Evolutionary conservation across 1,140 invertebrate genomes (phyloP).

Genomic region (Acromyrmex echinatior): DNA sequence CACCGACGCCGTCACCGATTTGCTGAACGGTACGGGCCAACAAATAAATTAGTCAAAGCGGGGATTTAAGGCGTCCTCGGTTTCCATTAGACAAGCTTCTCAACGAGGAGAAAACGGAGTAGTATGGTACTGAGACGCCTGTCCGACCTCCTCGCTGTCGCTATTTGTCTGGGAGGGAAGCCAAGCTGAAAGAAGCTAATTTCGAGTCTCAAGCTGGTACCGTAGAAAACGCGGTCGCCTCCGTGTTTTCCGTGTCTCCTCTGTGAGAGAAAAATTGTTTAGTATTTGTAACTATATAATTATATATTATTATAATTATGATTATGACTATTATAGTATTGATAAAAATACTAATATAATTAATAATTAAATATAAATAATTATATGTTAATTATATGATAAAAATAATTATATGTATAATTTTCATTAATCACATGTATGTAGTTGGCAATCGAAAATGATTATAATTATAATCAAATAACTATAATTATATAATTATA

Average conservation of each 20-base stretch:
- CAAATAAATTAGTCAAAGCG: constrained; percentile 73
- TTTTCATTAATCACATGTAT: too few relatives aligned
- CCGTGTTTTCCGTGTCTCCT: constrained; percentile 49
- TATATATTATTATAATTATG: too few relatives aligned
- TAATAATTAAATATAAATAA: too few relatives aligned
- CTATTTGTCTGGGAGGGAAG: constrained; percentile 69
- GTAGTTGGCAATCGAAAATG: too few relatives aligned
- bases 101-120: background rate
- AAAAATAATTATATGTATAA: too few relatives aligned
- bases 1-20: background rate
- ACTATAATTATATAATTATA: too few relatives aligned
- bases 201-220: constrained; percentile 52
- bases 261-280: background rate
- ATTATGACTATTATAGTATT: too few relatives aligned
- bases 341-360: too few relatives aligned
- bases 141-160: constrained; percentile 34
- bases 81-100: constrained; percentile 65
- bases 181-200: constrained; percentile 72
- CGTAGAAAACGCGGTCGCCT: background rate
- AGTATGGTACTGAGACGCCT: constrained; percentile 56
- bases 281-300: too few relatives aligned
- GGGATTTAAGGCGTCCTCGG: constrained; percentile 59
- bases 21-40: constrained; percentile 47
- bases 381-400: too few relatives aligned
- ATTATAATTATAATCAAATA: too few relatives aligned